phyloP scores from a whole-genome alignment of 2,113 vertebrate species.

The Dermatemys mawii region DNA sequence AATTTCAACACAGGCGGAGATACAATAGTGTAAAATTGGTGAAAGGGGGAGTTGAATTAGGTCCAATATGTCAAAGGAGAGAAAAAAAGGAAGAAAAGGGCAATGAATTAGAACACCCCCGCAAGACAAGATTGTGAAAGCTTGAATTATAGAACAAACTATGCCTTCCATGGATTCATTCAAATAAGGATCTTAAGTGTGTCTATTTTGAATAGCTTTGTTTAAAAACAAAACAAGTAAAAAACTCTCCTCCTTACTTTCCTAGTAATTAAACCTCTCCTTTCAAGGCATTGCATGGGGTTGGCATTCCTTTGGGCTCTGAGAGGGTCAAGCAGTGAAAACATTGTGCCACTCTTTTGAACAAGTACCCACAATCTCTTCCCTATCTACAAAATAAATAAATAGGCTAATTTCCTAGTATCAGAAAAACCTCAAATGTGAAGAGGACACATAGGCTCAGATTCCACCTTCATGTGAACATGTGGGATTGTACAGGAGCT shows the following conservation, averaged over 20 bases:
- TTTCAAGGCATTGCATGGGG: background rate
- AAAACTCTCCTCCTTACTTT: background rate
- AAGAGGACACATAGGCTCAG: background rate
- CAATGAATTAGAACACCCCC: background rate
- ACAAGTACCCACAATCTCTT: background rate
- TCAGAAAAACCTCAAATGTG: background rate
- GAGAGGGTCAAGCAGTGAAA: background rate
- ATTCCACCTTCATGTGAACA: background rate
- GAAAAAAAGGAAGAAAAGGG: background rate
- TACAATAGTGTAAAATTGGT: background rate
- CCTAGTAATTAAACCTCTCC: background rate
- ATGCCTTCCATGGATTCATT: background rate
- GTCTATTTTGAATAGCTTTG: background rate
- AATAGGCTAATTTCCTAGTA: background rate
- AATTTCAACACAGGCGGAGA: background rate
- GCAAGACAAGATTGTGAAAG: background rate
- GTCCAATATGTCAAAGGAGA: background rate
- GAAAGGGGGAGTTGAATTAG: background rate
- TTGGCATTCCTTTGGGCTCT: background rate
- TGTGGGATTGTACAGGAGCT: background rate
- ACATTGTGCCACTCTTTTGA: background rate
- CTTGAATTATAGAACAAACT: fast-evolving
- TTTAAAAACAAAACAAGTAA: background rate
- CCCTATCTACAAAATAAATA: background rate
- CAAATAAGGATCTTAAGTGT: background rate